phyloP scores from a whole-genome alignment of 1,140 invertebrate genomes.

The Aphaenogaster floridana region DNA sequence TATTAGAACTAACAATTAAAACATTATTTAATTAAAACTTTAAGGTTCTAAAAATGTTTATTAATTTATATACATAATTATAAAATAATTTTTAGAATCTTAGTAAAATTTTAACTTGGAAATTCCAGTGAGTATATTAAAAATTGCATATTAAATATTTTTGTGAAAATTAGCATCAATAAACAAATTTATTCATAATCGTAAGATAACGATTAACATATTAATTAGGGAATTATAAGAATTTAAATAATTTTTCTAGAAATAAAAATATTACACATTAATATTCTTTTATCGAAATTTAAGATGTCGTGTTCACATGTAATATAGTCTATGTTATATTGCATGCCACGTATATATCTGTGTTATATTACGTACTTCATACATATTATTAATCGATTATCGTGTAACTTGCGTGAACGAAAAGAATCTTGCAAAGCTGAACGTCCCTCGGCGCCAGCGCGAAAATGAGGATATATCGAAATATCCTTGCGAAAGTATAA shows the following conservation, averaged over 20 bases:
- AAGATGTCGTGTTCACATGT: neutral
- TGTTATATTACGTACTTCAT: neutral
- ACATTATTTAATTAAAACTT: neutral
- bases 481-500: slow-evolving; percentile 51
- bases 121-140: neutral
- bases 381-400: slow-evolving; percentile 30
- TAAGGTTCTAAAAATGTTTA: neutral
- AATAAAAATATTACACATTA: neutral
- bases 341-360: neutral
- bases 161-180: neutral
- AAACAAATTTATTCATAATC: neutral
- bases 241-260: neutral
- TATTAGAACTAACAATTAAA: too few species aligned
- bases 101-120: neutral
- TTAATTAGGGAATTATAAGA: neutral
- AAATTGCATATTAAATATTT: neutral
- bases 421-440: neutral
- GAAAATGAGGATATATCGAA: slow-evolving; percentile 57
- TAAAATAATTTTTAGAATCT: neutral
- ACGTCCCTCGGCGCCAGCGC: neutral
- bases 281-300: neutral
- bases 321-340: neutral
- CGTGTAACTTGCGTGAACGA: slow-evolving; percentile 14
- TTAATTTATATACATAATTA: neutral
- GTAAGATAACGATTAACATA: neutral